These are phyloP conservation scores for Orbicella faveolata DNA, from an alignment of 64 coral and sea anemone species.

Conservation along the genomic window DNA sequence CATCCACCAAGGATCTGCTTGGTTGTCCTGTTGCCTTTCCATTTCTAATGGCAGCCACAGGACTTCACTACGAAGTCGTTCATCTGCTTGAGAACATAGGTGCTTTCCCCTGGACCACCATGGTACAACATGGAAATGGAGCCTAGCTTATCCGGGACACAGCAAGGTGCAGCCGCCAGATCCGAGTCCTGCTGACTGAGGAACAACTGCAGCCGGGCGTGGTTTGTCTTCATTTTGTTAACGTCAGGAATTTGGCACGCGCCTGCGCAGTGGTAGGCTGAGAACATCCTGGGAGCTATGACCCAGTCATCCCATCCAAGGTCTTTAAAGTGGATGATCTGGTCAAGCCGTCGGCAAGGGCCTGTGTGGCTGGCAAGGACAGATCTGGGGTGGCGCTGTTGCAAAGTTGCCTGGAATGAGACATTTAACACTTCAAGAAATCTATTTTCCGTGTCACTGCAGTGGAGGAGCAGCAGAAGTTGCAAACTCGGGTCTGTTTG, in stretches of 20 bases:
- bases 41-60: conserved; percentile 14
- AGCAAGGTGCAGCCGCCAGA: neutral
- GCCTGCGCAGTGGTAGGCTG: neutral
- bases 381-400: neutral
- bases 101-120: conserved; percentile 15
- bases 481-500: conserved; percentile 3
- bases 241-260: neutral
- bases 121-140: neutral
- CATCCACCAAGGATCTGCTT: neutral
- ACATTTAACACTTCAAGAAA: neutral
- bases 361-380: neutral
- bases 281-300: neutral
- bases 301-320: conserved; percentile 29
- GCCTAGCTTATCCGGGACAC: neutral
- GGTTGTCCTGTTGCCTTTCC: neutral
- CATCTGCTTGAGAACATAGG: conserved; percentile 21
- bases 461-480: neutral
- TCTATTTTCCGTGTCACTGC: neutral
- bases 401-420: too few species aligned
- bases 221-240: neutral
- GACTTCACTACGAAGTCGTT: neutral
- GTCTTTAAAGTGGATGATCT: conserved; percentile 13
- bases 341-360: neutral
- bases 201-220: conserved; percentile 12
- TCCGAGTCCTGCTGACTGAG: neutral